Conservation (phyloP, 1,140 invertebrate genomes). For the Dufourea novaeangliae region DNA sequence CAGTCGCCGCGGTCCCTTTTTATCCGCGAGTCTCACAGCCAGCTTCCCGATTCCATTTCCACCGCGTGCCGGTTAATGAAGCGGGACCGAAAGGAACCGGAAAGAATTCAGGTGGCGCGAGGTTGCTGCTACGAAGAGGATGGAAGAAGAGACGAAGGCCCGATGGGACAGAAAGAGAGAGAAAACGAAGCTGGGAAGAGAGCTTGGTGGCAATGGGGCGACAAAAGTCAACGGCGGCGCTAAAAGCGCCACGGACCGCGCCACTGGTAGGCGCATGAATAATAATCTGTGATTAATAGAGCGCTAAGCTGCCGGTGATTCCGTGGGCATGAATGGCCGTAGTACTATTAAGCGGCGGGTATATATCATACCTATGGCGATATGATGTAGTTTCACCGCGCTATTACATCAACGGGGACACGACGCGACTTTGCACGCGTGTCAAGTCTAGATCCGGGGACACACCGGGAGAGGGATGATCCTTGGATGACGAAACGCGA, state of each 20-base stretch:
- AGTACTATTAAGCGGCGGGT: slow-evolving; percentile 67
- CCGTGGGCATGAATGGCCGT: slow-evolving; percentile 70
- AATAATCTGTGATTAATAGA: slow-evolving; percentile 79
- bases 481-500: background rate
- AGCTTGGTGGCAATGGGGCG: slow-evolving; percentile 64
- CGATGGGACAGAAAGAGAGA: too few relatives aligned
- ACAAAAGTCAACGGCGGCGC: slow-evolving; percentile 70
- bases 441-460: background rate
- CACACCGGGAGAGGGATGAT: background rate
- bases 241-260: slow-evolving; percentile 71
- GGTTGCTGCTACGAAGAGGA: slow-evolving; percentile 2
- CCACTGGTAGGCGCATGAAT: slow-evolving; percentile 72
- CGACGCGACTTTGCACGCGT: slow-evolving; percentile 46
- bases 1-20: slow-evolving; percentile 31
- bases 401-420: slow-evolving; percentile 45
- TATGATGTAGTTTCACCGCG: slow-evolving; percentile 28
- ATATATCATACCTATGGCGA: slow-evolving; percentile 62
- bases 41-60: slow-evolving; percentile 51
- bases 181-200: slow-evolving; percentile 43
- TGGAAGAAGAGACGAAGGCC: background rate
- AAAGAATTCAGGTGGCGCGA: slow-evolving; percentile 55
- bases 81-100: slow-evolving; percentile 54
- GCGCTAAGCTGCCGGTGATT: slow-evolving; percentile 69
- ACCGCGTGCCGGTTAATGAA: slow-evolving; percentile 69
- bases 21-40: background rate